Evolutionary conservation across 2,797 vertebrate genomes (phyloP).

Genomic region (Gymnocypris eckloni): DNA sequence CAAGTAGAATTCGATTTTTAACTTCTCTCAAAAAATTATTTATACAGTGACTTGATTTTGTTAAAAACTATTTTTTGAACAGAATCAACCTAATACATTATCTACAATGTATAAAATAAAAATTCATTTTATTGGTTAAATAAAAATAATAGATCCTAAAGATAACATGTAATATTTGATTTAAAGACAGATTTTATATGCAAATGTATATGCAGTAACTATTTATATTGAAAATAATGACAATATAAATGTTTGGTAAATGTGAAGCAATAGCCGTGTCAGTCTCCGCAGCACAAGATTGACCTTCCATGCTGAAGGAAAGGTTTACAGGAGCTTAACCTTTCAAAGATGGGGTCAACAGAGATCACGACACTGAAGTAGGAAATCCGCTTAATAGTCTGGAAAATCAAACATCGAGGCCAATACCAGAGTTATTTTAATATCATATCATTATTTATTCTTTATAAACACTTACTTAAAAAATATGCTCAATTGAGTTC

Average conservation of each 20-base stretch:
- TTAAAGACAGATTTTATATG: not conserved
- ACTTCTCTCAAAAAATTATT: not conserved
- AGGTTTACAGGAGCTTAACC: constrained; percentile 25
- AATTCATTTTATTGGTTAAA: not conserved
- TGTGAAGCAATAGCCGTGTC: not conserved
- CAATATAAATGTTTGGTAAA: not conserved
- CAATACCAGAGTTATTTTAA: not conserved
- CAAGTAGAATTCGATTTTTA: not conserved
- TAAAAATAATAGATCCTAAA: not conserved
- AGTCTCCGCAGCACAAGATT: not conserved
- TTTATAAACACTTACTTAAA: not conserved
- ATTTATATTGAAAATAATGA: not conserved
- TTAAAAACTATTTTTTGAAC: too few relatives aligned
- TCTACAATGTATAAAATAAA: too few relatives aligned
- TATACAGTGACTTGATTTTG: not conserved
- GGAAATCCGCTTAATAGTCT: constrained; percentile 1
- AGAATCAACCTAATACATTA: too few relatives aligned
- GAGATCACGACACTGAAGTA: not conserved
- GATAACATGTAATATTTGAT: not conserved
- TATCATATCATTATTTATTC: not conserved
- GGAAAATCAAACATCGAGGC: not conserved
- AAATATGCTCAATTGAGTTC: not conserved
- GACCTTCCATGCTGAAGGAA: not conserved
- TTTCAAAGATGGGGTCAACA: not conserved
- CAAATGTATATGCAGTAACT: not conserved